phyloP scores from a whole-genome alignment of 37 sponge, comb jelly and placozoan species.

The Spongilla lacustris region DNA sequence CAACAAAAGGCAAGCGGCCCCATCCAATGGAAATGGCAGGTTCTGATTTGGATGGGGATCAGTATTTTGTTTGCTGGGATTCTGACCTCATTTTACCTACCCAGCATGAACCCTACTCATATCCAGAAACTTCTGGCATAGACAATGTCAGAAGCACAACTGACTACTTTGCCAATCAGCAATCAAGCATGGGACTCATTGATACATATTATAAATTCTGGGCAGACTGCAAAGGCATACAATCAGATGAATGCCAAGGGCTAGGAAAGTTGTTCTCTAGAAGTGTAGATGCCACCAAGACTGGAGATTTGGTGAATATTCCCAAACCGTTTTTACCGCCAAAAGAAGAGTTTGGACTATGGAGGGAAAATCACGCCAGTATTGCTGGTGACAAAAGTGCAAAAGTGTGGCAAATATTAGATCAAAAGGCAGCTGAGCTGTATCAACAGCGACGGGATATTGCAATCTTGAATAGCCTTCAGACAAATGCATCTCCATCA shows the following conservation, averaged over 20 bases:
- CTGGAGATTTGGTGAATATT: conserved; percentile 57
- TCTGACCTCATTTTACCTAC: conserved; percentile 52
- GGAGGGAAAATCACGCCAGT: neutral
- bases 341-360: neutral
- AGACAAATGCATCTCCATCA: neutral
- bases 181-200: conserved; percentile 62
- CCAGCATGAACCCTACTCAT: conserved; percentile 55
- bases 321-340: conserved; percentile 55
- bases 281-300: conserved; percentile 81
- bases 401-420: conserved; percentile 66
- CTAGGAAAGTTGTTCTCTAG: conserved; percentile 66
- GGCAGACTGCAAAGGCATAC: conserved; percentile 65
- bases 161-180: conserved; percentile 66
- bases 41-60: conserved; percentile 87
- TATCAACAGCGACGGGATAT: conserved; percentile 19
- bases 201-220: conserved; percentile 69
- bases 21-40: conserved; percentile 87
- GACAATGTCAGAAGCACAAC: conserved; percentile 18
- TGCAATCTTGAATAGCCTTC: neutral
- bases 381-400: neutral
- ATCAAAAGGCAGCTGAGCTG: conserved; percentile 33
- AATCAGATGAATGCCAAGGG: conserved; percentile 54
- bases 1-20: conserved; percentile 68
- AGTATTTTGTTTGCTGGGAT: conserved; percentile 88
- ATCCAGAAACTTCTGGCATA: conserved; percentile 43